A percentile compares a stretch with the other conserved stretches of the same genome.
phyloP scores from a whole-genome alignment of 92 coral and sea anemone genomes.

The Zoanthus solanderi region DNA sequence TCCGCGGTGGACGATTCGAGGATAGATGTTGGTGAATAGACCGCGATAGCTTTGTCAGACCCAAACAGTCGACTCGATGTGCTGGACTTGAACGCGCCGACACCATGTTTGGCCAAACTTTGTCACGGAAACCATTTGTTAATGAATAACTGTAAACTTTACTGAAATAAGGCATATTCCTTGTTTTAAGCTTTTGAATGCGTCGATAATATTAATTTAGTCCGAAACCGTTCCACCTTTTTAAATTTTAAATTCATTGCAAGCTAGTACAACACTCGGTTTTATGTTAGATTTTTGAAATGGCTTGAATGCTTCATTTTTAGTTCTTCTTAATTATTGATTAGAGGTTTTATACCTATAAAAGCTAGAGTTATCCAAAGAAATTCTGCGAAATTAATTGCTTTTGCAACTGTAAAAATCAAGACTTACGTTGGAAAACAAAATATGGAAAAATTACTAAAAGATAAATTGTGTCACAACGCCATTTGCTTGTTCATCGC shows the following conservation, averaged over 20 bases:
- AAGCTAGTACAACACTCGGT: not conserved
- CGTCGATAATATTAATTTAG: not conserved
- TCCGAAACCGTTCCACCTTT: not conserved
- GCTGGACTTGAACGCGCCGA: slow-evolving; percentile 25
- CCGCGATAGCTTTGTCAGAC: not conserved
- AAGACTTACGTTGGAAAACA: not conserved
- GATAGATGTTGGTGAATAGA: not conserved
- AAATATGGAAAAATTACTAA: not conserved
- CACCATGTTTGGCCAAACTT: slow-evolving; percentile 16
- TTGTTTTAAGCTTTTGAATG: slow-evolving; percentile 1
- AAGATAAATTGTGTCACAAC: not conserved
- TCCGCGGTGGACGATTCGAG: not conserved
- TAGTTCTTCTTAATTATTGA: not conserved
- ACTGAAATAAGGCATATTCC: not conserved
- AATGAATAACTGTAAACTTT: slow-evolving; percentile 32
- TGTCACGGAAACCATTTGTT: slow-evolving; percentile 45
- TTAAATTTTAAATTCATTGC: slow-evolving; percentile 13
- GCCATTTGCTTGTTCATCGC: not conserved
- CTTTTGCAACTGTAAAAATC: not conserved
- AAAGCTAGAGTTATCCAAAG: not conserved
- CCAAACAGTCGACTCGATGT: slow-evolving; percentile 41
- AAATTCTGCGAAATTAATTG: not conserved
- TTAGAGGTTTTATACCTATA: not conserved
- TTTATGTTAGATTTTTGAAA: not conserved
- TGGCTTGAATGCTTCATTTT: not conserved